These are phyloP conservation scores for Cyphomyrmex costatus DNA, from an alignment of 1,140 invertebrate genomes.

Conservation along the genomic window DNA sequence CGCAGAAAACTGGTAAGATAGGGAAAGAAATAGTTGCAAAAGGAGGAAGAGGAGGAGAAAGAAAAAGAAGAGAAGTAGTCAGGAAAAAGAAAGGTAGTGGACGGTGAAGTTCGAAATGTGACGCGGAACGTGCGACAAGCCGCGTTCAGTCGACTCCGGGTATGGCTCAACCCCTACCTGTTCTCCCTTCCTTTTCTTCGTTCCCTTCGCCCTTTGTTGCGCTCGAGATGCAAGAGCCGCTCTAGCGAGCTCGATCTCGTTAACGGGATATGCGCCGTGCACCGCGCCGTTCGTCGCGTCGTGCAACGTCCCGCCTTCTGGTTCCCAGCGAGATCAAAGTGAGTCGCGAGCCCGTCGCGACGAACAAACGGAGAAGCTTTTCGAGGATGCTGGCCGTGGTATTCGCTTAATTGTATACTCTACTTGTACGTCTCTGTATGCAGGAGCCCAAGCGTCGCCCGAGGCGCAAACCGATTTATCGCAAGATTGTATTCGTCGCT, in stretches of 20 bases:
- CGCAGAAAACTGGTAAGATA: constrained; percentile 23
- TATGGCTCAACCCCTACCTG: not conserved
- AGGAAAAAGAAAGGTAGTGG: not conserved
- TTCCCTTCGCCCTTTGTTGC: constrained; percentile 44
- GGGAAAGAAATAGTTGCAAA: not conserved
- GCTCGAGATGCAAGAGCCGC: constrained; percentile 41
- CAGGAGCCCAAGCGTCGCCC: constrained; percentile 11
- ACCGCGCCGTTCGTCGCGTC: constrained; percentile 47
- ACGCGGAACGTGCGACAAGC: constrained; percentile 75
- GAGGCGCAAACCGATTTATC: constrained; percentile 46
- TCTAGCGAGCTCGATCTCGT: constrained; percentile 58
- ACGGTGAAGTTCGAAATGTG: constrained; percentile 52
- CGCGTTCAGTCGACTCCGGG: constrained; percentile 63
- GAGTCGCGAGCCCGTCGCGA: constrained; percentile 23
- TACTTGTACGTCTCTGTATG: constrained; percentile 40
- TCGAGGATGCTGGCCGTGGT: constrained; percentile 46
- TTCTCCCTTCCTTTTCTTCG: not conserved
- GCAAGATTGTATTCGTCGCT: constrained; percentile 20
- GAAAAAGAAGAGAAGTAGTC: constrained; percentile 13
- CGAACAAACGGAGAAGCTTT: constrained; percentile 53
- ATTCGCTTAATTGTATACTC: constrained; percentile 60
- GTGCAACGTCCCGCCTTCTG: constrained; percentile 45
- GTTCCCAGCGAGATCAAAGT: constrained; percentile 43
- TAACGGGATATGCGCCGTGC: constrained; percentile 48
- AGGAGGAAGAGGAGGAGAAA: not conserved